Percentiles rank a stretch among this genome's conserved stretches.
phyloP scores from a whole-genome alignment of 2,113 vertebrate species.

The Crotophaga sulcirostris region DNA sequence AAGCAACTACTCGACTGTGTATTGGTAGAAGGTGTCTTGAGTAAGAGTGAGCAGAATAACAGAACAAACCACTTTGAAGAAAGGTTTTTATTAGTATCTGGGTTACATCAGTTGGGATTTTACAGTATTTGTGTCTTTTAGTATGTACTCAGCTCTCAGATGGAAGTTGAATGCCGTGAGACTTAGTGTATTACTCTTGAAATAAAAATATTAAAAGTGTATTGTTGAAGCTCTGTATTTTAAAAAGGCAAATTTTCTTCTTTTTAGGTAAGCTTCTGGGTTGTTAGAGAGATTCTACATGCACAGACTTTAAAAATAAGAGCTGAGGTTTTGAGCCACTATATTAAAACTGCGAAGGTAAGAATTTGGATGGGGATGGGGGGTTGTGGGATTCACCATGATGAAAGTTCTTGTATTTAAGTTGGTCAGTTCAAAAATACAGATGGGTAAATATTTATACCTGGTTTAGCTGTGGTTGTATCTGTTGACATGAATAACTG shows the following conservation, averaged over 20 bases:
- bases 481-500: background rate
- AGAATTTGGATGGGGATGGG: background rate
- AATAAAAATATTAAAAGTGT: background rate
- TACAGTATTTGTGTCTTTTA: background rate
- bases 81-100: background rate
- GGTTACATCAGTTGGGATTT: background rate
- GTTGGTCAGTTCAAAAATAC: background rate
- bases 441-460: constrained; percentile 3
- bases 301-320: constrained; percentile 97
- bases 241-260: background rate
- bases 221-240: background rate
- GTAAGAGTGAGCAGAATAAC: background rate
- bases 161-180: background rate
- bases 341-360: constrained; percentile 99
- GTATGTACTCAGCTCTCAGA: background rate
- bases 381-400: background rate
- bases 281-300: constrained; percentile 96
- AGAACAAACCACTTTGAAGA: background rate
- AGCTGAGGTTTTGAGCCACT: constrained; percentile 97
- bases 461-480: constrained; percentile 17
- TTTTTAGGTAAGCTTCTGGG: constrained; percentile 97
- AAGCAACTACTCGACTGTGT: background rate
- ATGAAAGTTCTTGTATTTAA: background rate
- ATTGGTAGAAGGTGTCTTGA: background rate
- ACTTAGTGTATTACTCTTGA: background rate